Evolutionary conservation across 2,797 vertebrate species (phyloP), one percentile per base, ranked within the genome.

Genomic region (Novumbra hubbsi): DNA sequence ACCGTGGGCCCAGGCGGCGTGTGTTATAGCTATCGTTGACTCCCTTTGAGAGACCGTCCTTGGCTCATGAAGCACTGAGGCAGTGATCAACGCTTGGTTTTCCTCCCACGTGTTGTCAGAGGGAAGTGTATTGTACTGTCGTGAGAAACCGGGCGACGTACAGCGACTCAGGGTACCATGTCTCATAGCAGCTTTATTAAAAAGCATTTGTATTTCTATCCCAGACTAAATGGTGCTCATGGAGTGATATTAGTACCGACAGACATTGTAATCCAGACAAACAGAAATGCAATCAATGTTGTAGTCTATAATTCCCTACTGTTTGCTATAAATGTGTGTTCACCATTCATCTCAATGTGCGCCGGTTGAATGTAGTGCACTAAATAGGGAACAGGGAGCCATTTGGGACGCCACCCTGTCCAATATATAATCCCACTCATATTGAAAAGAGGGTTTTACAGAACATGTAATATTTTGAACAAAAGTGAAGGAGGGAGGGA

Each of bases 201-300:
- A 74, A 24, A 57, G 16, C 67, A 28, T 55, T 28, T 52, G 7
- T 16, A 70, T 57, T 4, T 30, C 19, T 68, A 50, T 38, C 72
- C 75, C 55, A 21, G 63, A 71, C 34, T 38, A 38, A 73, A 62
- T 45, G 48, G 52, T 34, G 52, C 60, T 60, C 34, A 68, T 71
- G 74, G 62, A 76, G 28, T 69, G 38, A 66, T 65, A 69, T 72
- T 32, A 68, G 71, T 62, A 62, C 34, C 34, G 8, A 7, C 34
- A 38, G 34, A 38, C 34, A 38, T 38, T 38, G 6, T 75, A 76
- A 32, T 52, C 62, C 14, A 30, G 45, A 65, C 77, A 82, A 84
- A 86, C 38, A 78, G 3, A 83, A 76, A 86, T 79, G 64, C 66
- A 80, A 70, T 80, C 66, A 55, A 38, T 38, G 34, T 38, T 78